Conservation (phyloP, 2,113 vertebrate genomes). For the cat (Felis catus) region F.catus_Fca126_mat1.0 CM031411.1:92996501-92997000, state of each 20-base stretch:
- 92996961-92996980: slow-evolving; percentile 41
- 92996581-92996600: too few species aligned
- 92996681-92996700: too few species aligned
- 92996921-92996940: slow-evolving; percentile 62
- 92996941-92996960: slow-evolving; percentile 56
- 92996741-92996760: slow-evolving; percentile 41
- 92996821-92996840: background rate
- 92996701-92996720: too few species aligned
- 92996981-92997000: slow-evolving; percentile 8
- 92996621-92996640: too few species aligned
- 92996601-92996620: too few species aligned
- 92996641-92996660: too few species aligned
- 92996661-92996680: too few species aligned
- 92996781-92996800: background rate
- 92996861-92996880: slow-evolving; percentile 57
- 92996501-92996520: slow-evolving; percentile 7
- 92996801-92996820: background rate
- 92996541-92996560: too few species aligned
- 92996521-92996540: background rate
- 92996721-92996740: background rate
- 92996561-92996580: too few species aligned
- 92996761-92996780: background rate
- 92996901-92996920: slow-evolving; percentile 18
- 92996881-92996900: slow-evolving; percentile 10
- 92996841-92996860: slow-evolving; percentile 12